Conservation (phyloP, 2,113 vertebrate genomes). For the Gambusia affinis region DNA sequence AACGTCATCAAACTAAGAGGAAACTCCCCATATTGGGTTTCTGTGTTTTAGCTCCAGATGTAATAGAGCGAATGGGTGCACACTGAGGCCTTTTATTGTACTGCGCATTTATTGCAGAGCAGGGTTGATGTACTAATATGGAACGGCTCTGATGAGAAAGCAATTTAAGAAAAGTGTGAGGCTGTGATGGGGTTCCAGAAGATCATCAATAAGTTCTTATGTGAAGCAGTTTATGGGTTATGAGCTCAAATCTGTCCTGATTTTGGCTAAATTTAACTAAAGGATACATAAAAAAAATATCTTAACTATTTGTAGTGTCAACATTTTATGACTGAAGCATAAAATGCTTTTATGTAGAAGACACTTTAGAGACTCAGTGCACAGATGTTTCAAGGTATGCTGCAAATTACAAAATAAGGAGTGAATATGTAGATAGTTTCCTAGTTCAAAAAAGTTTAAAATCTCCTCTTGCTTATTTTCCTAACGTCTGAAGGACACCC, state of each 20-base stretch:
- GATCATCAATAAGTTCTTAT: too few species aligned
- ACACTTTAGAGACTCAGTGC: too few species aligned
- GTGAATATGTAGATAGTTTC: too few species aligned
- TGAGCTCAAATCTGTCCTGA: too few species aligned
- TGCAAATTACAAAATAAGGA: too few species aligned
- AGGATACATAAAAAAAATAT: too few species aligned
- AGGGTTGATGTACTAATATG: slow-evolving; percentile 35
- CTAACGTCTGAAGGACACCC: background rate
- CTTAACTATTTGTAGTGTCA: too few species aligned
- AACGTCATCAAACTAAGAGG: slow-evolving; percentile 49
- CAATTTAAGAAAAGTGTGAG: slow-evolving; percentile 9
- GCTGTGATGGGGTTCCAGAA: background rate
- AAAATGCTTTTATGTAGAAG: too few species aligned
- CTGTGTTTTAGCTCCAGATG: slow-evolving; percentile 52
- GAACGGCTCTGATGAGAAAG: slow-evolving; percentile 29
- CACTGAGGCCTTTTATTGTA: slow-evolving; percentile 48
- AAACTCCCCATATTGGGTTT: slow-evolving; percentile 70
- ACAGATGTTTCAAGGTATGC: too few species aligned
- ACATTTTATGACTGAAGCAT: too few species aligned
- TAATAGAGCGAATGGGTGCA: slow-evolving; percentile 65
- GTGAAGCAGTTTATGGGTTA: too few species aligned
- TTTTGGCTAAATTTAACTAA: too few species aligned
- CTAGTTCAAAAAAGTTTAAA: background rate
- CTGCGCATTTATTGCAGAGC: slow-evolving; percentile 29
- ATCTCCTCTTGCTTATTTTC: background rate